Percentiles rank a stretch among this genome's conserved stretches.
Conservation (phyloP, 2,797 vertebrate genomes). For the Tinamus major region DNA sequence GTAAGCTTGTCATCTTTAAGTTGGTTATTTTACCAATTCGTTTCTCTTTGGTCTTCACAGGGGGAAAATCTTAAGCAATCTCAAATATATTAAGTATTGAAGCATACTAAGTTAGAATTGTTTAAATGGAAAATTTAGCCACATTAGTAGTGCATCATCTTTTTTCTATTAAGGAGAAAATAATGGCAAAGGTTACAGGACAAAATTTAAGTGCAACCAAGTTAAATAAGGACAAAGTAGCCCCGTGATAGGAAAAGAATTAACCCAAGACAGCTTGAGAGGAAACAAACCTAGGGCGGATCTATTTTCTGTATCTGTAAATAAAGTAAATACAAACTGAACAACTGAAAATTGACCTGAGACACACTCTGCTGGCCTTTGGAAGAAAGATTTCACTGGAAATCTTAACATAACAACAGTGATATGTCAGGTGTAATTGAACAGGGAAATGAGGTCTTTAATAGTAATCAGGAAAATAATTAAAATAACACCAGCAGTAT, state of each 20-base stretch:
- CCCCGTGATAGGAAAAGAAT: slow-evolving; percentile 29
- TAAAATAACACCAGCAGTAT: not conserved
- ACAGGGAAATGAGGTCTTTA: not conserved
- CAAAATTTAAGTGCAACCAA: slow-evolving; percentile 39
- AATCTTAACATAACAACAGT: not conserved
- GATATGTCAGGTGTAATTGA: not conserved
- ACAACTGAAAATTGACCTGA: slow-evolving; percentile 6
- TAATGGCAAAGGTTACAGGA: slow-evolving; percentile 38
- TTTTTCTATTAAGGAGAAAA: slow-evolving; percentile 59
- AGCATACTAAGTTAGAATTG: slow-evolving; percentile 5
- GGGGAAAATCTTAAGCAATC: slow-evolving; percentile 39
- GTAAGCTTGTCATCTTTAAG: slow-evolving; percentile 41
- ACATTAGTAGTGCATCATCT: slow-evolving; percentile 42
- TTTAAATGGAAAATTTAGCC: slow-evolving; percentile 54
- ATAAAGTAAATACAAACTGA: slow-evolving; percentile 24
- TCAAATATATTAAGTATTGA: slow-evolving; percentile 36
- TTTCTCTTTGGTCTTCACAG: slow-evolving; percentile 32
- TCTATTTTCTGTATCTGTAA: slow-evolving; percentile 32
- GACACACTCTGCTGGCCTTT: not conserved
- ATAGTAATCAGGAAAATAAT: not conserved
- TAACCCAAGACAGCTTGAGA: slow-evolving; percentile 35
- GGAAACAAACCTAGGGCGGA: not conserved
- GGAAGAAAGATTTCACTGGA: not conserved
- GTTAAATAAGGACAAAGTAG: slow-evolving; percentile 41
- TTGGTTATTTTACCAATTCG: slow-evolving; percentile 33